These are phyloP conservation scores for Stenodema calcarata DNA, from an alignment of 2,888 invertebrate species.

Conservation along the genomic window DNA sequence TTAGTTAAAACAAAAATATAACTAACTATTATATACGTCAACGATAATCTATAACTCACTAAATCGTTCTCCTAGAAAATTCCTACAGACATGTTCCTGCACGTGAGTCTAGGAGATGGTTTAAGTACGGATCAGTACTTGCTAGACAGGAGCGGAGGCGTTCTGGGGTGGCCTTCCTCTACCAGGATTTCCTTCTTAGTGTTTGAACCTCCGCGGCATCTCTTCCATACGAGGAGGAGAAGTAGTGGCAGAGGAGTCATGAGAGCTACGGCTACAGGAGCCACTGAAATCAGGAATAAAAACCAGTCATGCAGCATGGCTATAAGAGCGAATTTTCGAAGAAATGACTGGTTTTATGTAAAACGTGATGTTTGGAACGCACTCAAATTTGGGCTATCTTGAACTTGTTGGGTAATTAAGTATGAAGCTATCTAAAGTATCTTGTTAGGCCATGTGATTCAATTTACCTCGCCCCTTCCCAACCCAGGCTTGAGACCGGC, in stretches of 20 bases:
- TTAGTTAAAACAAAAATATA: too few relatives aligned
- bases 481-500: too few relatives aligned
- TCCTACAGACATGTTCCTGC: neutral
- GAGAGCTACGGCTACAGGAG: constrained; percentile 88
- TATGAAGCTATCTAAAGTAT: too few relatives aligned
- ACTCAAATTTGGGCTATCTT: too few relatives aligned
- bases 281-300: constrained; percentile 66
- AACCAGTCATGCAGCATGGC: too few relatives aligned
- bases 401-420: too few relatives aligned
- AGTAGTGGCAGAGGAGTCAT: constrained; percentile 89
- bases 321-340: too few relatives aligned
- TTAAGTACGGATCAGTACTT: neutral
- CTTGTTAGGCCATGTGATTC: too few relatives aligned
- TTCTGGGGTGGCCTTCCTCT: neutral
- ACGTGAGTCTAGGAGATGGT: neutral
- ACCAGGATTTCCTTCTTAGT: constrained; percentile 16
- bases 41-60: too few relatives aligned
- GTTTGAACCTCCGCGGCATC: neutral
- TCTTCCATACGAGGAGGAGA: constrained; percentile 22
- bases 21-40: neutral
- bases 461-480: too few relatives aligned
- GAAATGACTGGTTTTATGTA: too few relatives aligned
- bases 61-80: neutral
- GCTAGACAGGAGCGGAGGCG: neutral
- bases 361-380: too few relatives aligned